phyloP scores from a whole-genome alignment of 2,113 vertebrate genomes.

The Columba livia region DNA sequence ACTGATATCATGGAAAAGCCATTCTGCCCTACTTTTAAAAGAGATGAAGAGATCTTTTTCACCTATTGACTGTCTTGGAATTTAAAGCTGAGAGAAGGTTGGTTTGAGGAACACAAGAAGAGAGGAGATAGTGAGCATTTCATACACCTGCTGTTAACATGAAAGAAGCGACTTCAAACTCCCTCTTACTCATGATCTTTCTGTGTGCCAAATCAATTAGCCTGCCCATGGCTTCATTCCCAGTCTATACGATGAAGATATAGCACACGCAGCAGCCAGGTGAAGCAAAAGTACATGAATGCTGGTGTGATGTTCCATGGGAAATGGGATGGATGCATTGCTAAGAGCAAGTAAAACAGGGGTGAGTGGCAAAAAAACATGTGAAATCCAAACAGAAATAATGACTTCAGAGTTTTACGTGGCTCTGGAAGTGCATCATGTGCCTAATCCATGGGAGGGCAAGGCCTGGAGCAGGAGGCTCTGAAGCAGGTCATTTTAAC shows the following conservation, averaged over 20 bases:
- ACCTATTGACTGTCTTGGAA: background rate
- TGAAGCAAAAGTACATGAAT: background rate
- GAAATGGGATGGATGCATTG: background rate
- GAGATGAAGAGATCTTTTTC: background rate
- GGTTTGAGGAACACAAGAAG: background rate
- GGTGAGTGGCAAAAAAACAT: background rate
- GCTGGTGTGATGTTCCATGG: fast-evolving
- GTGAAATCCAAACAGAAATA: fast-evolving
- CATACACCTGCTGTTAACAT: fast-evolving
- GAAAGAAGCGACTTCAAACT: background rate
- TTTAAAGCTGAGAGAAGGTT: background rate
- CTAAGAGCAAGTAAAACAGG: background rate
- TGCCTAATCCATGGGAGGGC: background rate
- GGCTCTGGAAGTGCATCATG: background rate
- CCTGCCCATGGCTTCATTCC: background rate
- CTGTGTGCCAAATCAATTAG: background rate
- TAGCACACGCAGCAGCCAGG: background rate
- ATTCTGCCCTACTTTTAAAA: background rate
- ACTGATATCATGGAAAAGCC: background rate
- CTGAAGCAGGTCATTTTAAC: background rate
- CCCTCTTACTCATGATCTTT: background rate
- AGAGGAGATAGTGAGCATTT: background rate
- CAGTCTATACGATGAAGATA: background rate
- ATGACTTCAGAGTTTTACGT: fast-evolving
- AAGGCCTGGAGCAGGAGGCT: background rate